A percentile compares a stretch with the other conserved stretches of the same genome.
Evolutionary conservation across 2,797 vertebrate genomes (phyloP).

Genomic region (Halcyon leucocephala): DNA sequence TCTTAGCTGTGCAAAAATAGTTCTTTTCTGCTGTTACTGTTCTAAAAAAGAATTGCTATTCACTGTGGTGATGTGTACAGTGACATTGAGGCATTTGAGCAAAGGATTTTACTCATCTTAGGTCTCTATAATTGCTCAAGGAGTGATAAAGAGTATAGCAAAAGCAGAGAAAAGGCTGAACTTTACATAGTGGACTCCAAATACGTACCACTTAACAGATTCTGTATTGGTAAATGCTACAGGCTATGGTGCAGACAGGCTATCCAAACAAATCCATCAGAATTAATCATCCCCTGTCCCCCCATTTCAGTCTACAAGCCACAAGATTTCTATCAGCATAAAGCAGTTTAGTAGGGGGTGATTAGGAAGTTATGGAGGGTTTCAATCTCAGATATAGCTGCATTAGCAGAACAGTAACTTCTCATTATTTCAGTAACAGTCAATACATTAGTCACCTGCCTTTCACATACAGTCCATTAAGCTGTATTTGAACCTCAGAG

Average conservation of each 20-base stretch:
- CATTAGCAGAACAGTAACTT: neutral
- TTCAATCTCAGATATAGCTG: neutral
- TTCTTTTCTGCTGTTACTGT: neutral
- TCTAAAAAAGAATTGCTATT: neutral
- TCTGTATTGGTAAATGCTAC: neutral
- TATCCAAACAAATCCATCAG: neutral
- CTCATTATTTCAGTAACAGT: neutral
- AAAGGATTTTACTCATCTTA: neutral
- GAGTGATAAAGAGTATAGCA: neutral
- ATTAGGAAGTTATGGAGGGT: neutral
- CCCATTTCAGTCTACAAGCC: neutral
- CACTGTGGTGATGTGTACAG: neutral
- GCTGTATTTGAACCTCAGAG: neutral
- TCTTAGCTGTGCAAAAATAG: neutral
- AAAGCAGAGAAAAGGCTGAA: neutral
- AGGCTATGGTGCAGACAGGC: neutral
- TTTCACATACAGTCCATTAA: neutral
- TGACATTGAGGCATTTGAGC: neutral
- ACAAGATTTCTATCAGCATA: neutral
- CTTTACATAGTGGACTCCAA: neutral
- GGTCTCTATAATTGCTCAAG: neutral
- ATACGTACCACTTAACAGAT: neutral
- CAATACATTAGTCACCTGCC: neutral
- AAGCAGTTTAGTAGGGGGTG: neutral
- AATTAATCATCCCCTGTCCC: neutral